These are phyloP conservation scores for Muscidifurax raptorellus DNA, from an alignment of 1,140 invertebrate genomes.

Conservation along the genomic window DNA sequence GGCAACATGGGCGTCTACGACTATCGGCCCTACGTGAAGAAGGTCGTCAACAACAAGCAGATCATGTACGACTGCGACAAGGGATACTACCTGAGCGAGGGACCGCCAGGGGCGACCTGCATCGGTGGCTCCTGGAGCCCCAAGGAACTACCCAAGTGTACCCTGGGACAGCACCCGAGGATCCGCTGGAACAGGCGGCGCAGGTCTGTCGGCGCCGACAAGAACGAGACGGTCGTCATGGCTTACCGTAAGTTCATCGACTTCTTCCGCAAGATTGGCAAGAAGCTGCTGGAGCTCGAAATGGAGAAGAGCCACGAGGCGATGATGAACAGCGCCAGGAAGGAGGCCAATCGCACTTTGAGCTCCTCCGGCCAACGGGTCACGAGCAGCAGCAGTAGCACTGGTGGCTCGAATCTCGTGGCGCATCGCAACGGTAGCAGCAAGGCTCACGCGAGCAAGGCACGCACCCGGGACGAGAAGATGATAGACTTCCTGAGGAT, in stretches of 20 bases:
- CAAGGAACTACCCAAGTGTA: slow-evolving; percentile 83
- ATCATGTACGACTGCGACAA: slow-evolving; percentile 98
- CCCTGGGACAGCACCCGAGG: slow-evolving; percentile 88
- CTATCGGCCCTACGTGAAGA: slow-evolving; percentile 95
- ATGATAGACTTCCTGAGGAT: slow-evolving; percentile 72
- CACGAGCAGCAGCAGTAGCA: neutral
- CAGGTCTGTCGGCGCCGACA: slow-evolving; percentile 61
- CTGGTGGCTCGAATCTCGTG: slow-evolving; percentile 30
- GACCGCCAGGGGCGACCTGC: slow-evolving; percentile 94
- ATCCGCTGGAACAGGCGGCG: slow-evolving; percentile 85
- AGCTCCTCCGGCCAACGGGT: neutral
- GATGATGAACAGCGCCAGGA: slow-evolving; percentile 38
- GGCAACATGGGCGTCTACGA: slow-evolving; percentile 98
- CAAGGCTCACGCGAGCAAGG: slow-evolving; percentile 65
- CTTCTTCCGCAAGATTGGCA: slow-evolving; percentile 72
- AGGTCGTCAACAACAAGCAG: slow-evolving; percentile 94
- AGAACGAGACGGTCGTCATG: slow-evolving; percentile 59
- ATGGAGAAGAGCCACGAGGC: slow-evolving; percentile 67
- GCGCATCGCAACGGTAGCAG: slow-evolving; percentile 24
- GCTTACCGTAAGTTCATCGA: slow-evolving; percentile 72
- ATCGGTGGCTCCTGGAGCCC: slow-evolving; percentile 93
- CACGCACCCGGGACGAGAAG: slow-evolving; percentile 68
- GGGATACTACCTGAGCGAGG: slow-evolving; percentile 89
- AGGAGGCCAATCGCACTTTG: slow-evolving; percentile 35
- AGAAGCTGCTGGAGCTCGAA: slow-evolving; percentile 70